Conservation (phyloP, 2,888 invertebrate genomes). For the Drosophila greeni region DNA sequence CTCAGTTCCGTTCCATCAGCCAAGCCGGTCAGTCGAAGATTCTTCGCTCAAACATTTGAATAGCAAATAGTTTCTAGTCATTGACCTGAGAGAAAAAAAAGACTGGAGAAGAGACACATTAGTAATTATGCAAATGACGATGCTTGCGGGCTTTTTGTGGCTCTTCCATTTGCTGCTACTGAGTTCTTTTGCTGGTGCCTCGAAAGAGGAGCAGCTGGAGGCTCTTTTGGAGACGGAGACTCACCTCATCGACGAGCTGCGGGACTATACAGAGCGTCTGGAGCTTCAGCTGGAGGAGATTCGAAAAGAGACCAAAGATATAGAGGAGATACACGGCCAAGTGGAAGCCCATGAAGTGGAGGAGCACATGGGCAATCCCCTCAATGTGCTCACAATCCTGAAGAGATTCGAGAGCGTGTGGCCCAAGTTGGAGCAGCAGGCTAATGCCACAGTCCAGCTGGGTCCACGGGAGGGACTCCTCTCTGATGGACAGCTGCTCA, state of each 20-base stretch:
- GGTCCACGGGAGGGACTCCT: conserved; percentile 36
- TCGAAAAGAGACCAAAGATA: conserved; percentile 55
- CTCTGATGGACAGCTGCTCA: conserved; percentile 41
- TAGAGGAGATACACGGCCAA: conserved; percentile 61
- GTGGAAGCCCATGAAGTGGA: conserved; percentile 52
- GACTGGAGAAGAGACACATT: conserved; percentile 6
- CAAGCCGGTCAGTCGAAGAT: conserved; percentile 46
- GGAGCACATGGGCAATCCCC: conserved; percentile 86
- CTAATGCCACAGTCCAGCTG: conserved; percentile 47
- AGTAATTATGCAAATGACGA: conserved; percentile 57
- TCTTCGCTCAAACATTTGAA: neutral
- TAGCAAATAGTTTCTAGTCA: conserved; percentile 22
- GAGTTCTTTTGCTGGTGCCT: conserved; percentile 10
- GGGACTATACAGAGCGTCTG: conserved; percentile 64
- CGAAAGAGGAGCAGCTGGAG: conserved; percentile 48
- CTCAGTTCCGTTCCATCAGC: conserved; percentile 48
- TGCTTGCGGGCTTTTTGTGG: conserved; percentile 38
- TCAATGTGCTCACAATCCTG: conserved; percentile 94
- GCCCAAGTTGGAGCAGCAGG: conserved; percentile 82
- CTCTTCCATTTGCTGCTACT: conserved; percentile 38
- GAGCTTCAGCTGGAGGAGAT: conserved; percentile 61
- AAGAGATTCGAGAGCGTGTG: conserved; percentile 94
- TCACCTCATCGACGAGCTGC: conserved; percentile 61
- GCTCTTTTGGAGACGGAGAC: conserved; percentile 66
- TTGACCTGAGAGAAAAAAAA: conserved; percentile 20